Evolutionary conservation across 1,140 invertebrate species (phyloP), one percentile per base, ranked within the genome.

Genomic region (Drosophila miranda): DNA sequence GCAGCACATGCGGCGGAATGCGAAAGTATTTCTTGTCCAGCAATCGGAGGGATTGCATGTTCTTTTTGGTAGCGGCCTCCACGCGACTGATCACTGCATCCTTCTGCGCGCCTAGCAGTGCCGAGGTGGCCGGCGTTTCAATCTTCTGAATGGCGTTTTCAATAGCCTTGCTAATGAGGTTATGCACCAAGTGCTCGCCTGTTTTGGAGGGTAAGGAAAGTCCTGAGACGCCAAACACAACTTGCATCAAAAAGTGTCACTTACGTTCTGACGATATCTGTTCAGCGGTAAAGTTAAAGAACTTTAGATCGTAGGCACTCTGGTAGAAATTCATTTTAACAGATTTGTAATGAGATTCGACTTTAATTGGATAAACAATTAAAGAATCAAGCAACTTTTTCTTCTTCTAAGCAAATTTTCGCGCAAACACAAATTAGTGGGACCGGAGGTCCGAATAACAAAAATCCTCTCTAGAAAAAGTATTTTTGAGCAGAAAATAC

Each of bases 241-340:
- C 4, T 11, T 0, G 7, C 1, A 14, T 8, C 28, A 6, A 3
- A 11, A 6, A 62, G 11, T 14, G 2, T 5, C 13, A 26, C 87
- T 67, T 75, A 90, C 89, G 60, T 42, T 90, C 88, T 1, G 58
- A 46, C 7, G 68, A 57, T 16, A 82, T 60, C 34, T 89, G 78
- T 13, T 83, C 63, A 0, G 78, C 55, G 1, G 81, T 79, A 28
- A 89, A 90, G 41, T 75, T 75, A 19, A 90, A 90, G 30, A 72
- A 72, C 41, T 88, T 69, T 26, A 89, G 42, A 21, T 77, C 75
- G 23, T 86, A 86, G 7, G 76, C 60, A 13, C 19, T 70, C 0
- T 72, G 62, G 19, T 53, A 21, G 0, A 78, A 77, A 8, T 82
- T 64, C 78, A 78, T 82, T 28, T 23, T 42, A n/a, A 9, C 3